These are phyloP conservation scores for Crax fasciolata DNA, from an alignment of 2,797 vertebrate genomes.

Conservation along the genomic window DNA sequence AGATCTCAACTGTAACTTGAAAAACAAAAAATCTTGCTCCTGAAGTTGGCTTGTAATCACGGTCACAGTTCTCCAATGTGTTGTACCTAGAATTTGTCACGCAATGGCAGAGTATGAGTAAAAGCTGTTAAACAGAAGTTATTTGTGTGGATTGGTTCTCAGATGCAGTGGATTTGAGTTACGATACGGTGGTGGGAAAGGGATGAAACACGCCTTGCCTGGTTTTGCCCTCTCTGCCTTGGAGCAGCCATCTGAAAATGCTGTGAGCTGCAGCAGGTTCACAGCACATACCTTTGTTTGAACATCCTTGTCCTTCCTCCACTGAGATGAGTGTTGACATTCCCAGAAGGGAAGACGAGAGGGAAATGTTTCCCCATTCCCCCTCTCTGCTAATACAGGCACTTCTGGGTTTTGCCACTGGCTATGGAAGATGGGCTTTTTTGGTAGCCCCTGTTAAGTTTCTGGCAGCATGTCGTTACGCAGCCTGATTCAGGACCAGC, in stretches of 20 bases:
- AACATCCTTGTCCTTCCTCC: not conserved
- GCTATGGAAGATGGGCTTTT: not conserved
- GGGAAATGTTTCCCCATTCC: not conserved
- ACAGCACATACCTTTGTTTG: fast-evolving
- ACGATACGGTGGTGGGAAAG: not conserved
- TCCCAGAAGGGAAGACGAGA: not conserved
- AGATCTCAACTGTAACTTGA: not conserved
- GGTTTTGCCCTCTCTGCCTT: not conserved
- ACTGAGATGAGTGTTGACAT: not conserved
- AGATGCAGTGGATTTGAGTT: not conserved
- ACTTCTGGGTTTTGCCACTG: not conserved
- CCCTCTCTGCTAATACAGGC: not conserved
- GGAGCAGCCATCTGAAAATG: not conserved
- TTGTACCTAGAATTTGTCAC: not conserved
- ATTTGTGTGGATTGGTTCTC: not conserved
- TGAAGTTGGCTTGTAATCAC: not conserved
- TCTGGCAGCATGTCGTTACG: not conserved
- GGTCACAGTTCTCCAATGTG: not conserved
- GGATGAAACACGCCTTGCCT: not conserved
- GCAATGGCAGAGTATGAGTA: not conserved
- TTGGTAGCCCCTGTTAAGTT: not conserved
- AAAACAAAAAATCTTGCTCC: not conserved
- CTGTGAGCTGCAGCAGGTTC: not conserved
- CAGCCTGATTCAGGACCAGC: not conserved
- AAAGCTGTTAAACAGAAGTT: not conserved